Evolutionary conservation across 2,797 vertebrate species (phyloP).

Genomic region (Myoxocephalus aenaeus): DNA sequence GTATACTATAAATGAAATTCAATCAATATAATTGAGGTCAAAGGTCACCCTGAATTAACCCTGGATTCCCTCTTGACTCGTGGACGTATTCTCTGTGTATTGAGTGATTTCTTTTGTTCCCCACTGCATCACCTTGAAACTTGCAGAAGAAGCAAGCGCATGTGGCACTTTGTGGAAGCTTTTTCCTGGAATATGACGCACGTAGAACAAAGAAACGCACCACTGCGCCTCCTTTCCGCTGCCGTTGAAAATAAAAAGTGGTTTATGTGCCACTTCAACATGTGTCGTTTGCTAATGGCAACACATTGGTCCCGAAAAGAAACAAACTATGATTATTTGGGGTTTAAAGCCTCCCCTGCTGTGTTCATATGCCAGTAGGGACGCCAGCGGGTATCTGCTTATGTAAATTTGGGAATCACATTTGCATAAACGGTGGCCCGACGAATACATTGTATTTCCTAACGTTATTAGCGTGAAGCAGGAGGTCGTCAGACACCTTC

Average conservation of each 20-base stretch:
- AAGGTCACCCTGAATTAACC: not conserved
- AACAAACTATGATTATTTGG: not conserved
- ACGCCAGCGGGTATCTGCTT: not conserved
- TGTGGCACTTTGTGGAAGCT: rapidly evolving
- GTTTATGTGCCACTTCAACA: slow-evolving; percentile 4
- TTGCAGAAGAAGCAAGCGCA: not conserved
- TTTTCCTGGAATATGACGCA: not conserved
- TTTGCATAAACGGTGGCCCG: slow-evolving; percentile 21
- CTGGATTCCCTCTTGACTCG: not conserved
- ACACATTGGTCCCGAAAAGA: not conserved
- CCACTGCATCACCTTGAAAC: not conserved
- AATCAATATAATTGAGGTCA: not conserved
- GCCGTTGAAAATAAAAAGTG: slow-evolving; percentile 3
- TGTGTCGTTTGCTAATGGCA: not conserved
- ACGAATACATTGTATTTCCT: slow-evolving; percentile 11
- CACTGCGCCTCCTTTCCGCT: not conserved
- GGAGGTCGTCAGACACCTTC: too few relatives aligned
- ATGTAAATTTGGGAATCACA: not conserved
- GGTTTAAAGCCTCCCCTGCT: too few relatives aligned
- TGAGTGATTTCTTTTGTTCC: not conserved
- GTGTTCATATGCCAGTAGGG: not conserved
- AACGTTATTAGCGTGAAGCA: slow-evolving; percentile 14
- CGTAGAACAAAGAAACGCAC: not conserved
- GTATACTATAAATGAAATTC: not conserved
- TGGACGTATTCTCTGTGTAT: not conserved